Conservation (phyloP, 2,797 vertebrate species). For the Acipenser transmontanus region DNA sequence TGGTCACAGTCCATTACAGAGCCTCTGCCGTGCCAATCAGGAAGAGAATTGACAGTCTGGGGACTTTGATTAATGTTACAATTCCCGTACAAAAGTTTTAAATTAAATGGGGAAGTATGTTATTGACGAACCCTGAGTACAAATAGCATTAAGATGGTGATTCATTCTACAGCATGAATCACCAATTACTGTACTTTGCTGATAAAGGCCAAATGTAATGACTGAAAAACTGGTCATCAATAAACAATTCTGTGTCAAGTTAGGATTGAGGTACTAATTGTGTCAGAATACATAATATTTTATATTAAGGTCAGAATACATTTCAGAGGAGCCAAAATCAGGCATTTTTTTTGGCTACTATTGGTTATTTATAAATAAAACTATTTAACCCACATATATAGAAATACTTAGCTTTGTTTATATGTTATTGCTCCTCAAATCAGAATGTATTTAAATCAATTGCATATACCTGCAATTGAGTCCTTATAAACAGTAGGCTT, state of each 20-base stretch:
- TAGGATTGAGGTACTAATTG: conserved; percentile 5
- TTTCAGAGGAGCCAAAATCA: too few relatives aligned
- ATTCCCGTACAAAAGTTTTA: background rate
- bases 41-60: conserved; percentile 48
- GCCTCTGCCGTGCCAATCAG: background rate
- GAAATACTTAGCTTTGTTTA: conserved; percentile 53
- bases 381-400: conserved; percentile 35
- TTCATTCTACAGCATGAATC: background rate
- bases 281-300: background rate
- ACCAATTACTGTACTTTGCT: background rate
- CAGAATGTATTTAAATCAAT: background rate
- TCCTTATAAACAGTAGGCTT: conserved; percentile 2
- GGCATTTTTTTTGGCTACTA: too few relatives aligned
- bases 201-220: conserved; percentile 2
- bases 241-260: background rate
- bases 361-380: background rate
- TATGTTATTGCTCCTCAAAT: conserved; percentile 34
- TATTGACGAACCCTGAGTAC: conserved; percentile 36
- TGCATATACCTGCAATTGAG: background rate
- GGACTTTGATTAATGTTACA: background rate
- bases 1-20: background rate
- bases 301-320: too few relatives aligned
- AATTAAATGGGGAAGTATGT: conserved; percentile 12
- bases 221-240: background rate
- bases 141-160: conserved; percentile 4